A percentile compares a stretch with the other conserved stretches of the same genome.
Evolutionary conservation across 1,140 invertebrate species (phyloP).

Genomic region (Drosophila jambulina): DNA sequence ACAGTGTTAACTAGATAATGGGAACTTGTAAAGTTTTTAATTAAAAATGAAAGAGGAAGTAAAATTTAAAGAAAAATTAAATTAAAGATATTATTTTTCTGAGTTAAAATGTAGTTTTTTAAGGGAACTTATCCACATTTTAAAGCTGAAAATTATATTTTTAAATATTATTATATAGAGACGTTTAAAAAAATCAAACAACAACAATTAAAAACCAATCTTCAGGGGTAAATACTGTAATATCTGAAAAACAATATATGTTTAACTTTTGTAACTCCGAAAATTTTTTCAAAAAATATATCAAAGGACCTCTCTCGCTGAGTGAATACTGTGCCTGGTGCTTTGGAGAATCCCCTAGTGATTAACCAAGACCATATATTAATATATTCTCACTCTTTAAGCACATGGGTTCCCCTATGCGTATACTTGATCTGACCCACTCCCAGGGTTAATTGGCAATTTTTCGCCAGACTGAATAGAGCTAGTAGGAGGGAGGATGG

Average conservation of each 20-base stretch:
- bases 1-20: constrained; percentile 18
- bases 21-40: constrained; percentile 1
- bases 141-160: too few relatives aligned
- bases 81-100: too few relatives aligned
- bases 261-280: too few relatives aligned
- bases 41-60: background rate
- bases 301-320: too few relatives aligned
- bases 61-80: too few relatives aligned
- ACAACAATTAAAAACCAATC: background rate
- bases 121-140: too few relatives aligned
- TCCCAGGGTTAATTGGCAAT: constrained; percentile 52
- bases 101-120: background rate
- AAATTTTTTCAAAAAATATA: too few relatives aligned
- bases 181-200: background rate
- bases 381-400: constrained; percentile 3
- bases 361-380: constrained; percentile 28
- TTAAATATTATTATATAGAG: too few relatives aligned
- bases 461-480: constrained; percentile 30
- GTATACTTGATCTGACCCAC: constrained; percentile 42
- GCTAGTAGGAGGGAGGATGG: background rate
- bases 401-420: constrained; percentile 11
- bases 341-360: constrained; percentile 5
- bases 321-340: background rate
- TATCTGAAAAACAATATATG: background rate
- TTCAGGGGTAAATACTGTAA: background rate